A percentile compares a stretch with the other conserved stretches of the same genome.
Conservation (phyloP, 1,140 invertebrate species). For the Ptiloglossa arizonensis region DNA sequence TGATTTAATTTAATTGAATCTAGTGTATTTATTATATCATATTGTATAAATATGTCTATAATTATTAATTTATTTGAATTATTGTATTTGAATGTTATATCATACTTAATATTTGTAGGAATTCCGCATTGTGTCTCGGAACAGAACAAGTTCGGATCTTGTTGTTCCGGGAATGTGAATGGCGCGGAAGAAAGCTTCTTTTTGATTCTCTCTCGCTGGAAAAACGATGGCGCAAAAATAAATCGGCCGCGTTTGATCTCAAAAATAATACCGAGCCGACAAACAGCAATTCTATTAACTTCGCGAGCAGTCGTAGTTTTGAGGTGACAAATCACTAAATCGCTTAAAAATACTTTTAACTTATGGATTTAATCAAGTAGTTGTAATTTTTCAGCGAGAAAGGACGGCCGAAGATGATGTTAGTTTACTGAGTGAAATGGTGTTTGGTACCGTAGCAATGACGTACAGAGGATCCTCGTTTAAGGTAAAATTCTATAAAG, state of each 20-base stretch:
- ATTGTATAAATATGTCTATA: too few species aligned
- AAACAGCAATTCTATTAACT: constrained; percentile 9
- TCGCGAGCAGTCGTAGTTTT: constrained; percentile 12
- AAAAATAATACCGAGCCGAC: constrained; percentile 36
- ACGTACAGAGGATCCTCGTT: constrained; percentile 91
- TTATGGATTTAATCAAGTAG: not conserved
- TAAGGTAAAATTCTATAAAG: constrained; percentile 82
- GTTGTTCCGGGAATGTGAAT: constrained; percentile 93
- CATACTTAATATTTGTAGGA: constrained; percentile 19
- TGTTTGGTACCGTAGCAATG: constrained; percentile 94
- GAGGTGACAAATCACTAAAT: constrained; percentile 32
- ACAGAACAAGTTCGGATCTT: constrained; percentile 88
- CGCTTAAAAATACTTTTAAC: not conserved
- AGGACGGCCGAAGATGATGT: constrained; percentile 85
- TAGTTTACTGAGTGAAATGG: constrained; percentile 91
- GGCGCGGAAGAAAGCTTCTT: constrained; percentile 89
- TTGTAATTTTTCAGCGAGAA: constrained; percentile 61
- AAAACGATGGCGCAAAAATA: constrained; percentile 49
- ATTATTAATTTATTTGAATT: constrained; percentile 4
- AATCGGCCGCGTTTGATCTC: constrained; percentile 24
- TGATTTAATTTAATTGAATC: too few species aligned
- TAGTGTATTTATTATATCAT: not conserved
- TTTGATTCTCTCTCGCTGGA: constrained; percentile 90
- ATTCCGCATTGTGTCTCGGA: constrained; percentile 77
- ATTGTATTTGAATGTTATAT: not conserved